Evolutionary conservation across 2,797 vertebrate genomes (phyloP).

Genomic region (Gallirallus australis): DNA sequence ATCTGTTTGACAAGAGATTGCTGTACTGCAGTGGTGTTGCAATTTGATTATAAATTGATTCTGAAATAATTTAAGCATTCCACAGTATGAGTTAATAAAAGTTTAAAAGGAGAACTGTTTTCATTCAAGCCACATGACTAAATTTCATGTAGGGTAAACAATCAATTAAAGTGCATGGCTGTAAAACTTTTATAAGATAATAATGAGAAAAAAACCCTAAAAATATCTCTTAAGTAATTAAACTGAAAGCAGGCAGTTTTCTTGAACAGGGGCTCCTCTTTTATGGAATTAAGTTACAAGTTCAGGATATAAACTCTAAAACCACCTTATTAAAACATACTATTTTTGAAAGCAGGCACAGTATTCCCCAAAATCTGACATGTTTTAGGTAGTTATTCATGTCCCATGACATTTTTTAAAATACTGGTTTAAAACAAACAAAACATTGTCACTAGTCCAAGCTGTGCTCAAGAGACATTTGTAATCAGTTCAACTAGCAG

Average conservation of each 20-base stretch:
- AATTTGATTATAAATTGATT: conserved; percentile 77
- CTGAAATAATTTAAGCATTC: conserved; percentile 74
- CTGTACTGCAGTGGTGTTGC: conserved; percentile 72
- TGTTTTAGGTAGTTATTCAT: background rate
- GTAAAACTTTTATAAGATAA: background rate
- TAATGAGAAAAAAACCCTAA: background rate
- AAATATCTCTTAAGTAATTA: background rate
- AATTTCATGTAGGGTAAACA: conserved; percentile 34
- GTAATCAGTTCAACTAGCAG: background rate
- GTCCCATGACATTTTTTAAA: background rate
- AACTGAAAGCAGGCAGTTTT: conserved; percentile 4
- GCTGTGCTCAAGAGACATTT: background rate
- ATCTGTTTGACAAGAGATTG: conserved; percentile 80
- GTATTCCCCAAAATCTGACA: background rate
- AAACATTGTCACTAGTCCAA: background rate
- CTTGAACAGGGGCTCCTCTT: background rate
- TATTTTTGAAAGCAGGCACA: background rate
- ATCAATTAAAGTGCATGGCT: background rate
- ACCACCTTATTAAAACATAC: background rate
- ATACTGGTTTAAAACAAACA: background rate
- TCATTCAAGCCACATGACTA: conserved; percentile 11
- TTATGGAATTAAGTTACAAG: background rate
- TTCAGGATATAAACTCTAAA: background rate
- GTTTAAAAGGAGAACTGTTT: conserved; percentile 67
- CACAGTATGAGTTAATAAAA: conserved; percentile 76